Evolutionary conservation across 2,888 invertebrate genomes (phyloP), one percentile per base, ranked within the genome.

Genomic region (Masnerella sp.): DNA sequence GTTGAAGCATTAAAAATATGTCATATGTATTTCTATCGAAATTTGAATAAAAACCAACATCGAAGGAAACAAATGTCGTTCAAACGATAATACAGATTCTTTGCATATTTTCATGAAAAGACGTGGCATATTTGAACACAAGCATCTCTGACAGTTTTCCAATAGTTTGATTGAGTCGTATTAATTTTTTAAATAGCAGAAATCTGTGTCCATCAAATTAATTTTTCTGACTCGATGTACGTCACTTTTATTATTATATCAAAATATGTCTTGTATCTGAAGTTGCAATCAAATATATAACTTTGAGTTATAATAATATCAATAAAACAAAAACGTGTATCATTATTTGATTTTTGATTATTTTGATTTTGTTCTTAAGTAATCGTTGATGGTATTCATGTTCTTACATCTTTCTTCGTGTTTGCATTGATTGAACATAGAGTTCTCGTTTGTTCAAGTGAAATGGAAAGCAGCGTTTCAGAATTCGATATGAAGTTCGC

Each of bases 121-220:
- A 5, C 17, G 18, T 54, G 38, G 40, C 40, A 28, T 12, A 8
- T 40, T 36, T 34, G 36, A 52, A 22, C n/a, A 52, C 14, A 14
- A 20, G 18, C 15, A 52, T 36, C 25, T 52, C 38, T 52, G 52
- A 38, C 52, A 52, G 38, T 52, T 52, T 52, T 25, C 38, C 52
- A 38, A 52, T 52, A 52, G 52, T 52, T 52, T 36, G 18, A 38
- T 22, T 52, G 52, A 52, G 14, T 52, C 38, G 18, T 18, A 38
- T 52, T 52, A 52, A 52, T 52, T 52, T 52, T 25, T 22, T 36
- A 22, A 34, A 38, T 52, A 14, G 15, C 22, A 52, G 15, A 52
- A 38, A 15, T 38, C 25, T n/a, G 5, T 22, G 14, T 25, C 25
- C 22, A 22, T 52, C 36, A 52, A 52, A 38, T 38, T 52, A 38